phyloP scores from a whole-genome alignment of 1,140 invertebrate species.

The Drosophila santomea region DNA sequence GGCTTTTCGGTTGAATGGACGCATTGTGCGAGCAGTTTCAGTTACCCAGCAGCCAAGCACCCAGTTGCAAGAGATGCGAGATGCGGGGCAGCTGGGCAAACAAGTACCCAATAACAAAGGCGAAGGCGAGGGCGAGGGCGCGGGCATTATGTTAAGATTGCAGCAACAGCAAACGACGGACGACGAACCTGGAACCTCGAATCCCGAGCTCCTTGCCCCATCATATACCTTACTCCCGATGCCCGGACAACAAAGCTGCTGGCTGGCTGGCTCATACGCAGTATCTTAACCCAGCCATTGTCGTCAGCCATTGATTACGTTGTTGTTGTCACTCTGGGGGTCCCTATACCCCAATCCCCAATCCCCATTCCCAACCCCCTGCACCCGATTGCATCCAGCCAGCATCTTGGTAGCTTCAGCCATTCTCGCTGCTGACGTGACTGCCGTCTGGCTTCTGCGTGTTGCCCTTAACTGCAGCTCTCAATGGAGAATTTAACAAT shows the following conservation, averaged over 20 bases:
- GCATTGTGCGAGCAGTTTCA: slow-evolving; percentile 47
- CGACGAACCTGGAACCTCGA: not conserved
- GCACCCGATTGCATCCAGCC: not conserved
- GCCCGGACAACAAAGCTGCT: slow-evolving; percentile 23
- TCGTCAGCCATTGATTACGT: slow-evolving; percentile 68
- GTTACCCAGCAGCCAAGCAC: not conserved
- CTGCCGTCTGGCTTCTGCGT: slow-evolving; percentile 31
- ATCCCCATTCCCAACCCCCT: slow-evolving; percentile 5
- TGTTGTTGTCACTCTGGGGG: slow-evolving; percentile 37
- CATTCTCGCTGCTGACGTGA: slow-evolving; percentile 24
- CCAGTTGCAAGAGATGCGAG: not conserved
- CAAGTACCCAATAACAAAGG: slow-evolving; percentile 70
- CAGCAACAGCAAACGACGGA: slow-evolving; percentile 14
- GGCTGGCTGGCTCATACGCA: slow-evolving; percentile 30
- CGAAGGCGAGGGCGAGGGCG: slow-evolving; percentile 2
- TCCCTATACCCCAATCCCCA: slow-evolving; percentile 1
- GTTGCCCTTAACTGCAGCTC: slow-evolving; percentile 36
- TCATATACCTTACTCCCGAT: too few relatives aligned
- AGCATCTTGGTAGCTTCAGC: not conserved
- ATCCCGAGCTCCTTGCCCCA: too few relatives aligned
- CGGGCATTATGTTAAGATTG: slow-evolving; percentile 51
- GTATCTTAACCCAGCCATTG: slow-evolving; percentile 67
- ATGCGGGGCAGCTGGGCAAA: slow-evolving; percentile 52
- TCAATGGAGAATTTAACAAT: slow-evolving; percentile 74
- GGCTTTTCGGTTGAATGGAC: slow-evolving; percentile 76